These are phyloP conservation scores for Stictonetta naevosa DNA, from an alignment of 2,113 vertebrate genomes.

Conservation along the genomic window DNA sequence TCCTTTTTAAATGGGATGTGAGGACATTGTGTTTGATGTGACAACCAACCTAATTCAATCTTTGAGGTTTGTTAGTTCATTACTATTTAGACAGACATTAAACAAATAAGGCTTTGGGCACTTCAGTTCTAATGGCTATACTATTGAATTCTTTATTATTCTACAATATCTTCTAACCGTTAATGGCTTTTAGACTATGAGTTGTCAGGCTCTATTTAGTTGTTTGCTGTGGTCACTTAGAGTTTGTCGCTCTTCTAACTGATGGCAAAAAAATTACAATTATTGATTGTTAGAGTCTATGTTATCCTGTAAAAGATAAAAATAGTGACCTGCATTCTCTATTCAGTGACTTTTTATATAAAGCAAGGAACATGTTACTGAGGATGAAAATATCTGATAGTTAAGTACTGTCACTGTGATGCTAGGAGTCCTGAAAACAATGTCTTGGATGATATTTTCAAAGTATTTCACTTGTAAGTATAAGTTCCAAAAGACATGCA, in stretches of 20 bases:
- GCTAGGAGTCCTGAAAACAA: background rate
- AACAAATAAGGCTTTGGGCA: rapidly evolving
- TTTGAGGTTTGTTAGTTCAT: background rate
- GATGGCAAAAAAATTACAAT: background rate
- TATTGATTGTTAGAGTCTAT: background rate
- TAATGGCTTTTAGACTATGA: background rate
- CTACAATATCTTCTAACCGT: background rate
- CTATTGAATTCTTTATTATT: background rate
- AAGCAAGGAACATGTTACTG: background rate
- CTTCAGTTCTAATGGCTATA: background rate
- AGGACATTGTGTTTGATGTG: background rate
- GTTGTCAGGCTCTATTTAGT: background rate
- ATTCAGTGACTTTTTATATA: background rate
- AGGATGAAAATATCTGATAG: background rate
- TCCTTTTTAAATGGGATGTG: background rate
- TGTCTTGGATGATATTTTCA: background rate
- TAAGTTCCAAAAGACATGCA: background rate
- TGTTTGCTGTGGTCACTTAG: background rate
- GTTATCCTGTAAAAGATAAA: background rate
- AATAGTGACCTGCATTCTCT: background rate
- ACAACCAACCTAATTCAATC: background rate
- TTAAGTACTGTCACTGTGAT: background rate
- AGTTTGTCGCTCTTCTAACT: background rate
- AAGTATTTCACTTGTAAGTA: background rate
- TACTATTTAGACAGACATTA: background rate